Percentiles rank a stretch among this genome's conserved stretches.
Evolutionary conservation across 2,797 vertebrate genomes (phyloP).

Genomic region (Sternotherus odoratus): DNA sequence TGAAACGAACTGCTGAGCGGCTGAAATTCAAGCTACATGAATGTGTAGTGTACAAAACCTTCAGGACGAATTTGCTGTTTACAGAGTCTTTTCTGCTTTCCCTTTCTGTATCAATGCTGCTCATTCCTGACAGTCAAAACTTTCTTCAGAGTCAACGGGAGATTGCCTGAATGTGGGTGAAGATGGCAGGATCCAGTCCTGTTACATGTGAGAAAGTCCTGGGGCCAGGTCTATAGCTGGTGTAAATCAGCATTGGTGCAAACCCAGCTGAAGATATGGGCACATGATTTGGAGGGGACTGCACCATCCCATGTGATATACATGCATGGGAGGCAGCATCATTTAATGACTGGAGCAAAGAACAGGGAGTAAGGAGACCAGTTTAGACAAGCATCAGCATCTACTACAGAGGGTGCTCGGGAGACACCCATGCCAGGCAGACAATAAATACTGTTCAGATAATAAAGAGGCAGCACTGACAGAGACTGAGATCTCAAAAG

Average conservation of each 20-base stretch:
- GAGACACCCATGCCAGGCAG: background rate
- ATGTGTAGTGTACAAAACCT: background rate
- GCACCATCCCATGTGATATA: background rate
- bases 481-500: background rate
- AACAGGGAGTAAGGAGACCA: background rate
- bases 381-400: background rate
- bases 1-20: constrained; percentile 41
- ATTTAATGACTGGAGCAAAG: background rate
- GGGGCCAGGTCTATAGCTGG: background rate
- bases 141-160: rapidly evolving
- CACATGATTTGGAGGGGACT: background rate
- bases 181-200: rapidly evolving
- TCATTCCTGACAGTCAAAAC: background rate
- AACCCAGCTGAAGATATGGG: background rate
- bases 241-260: background rate
- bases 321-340: background rate
- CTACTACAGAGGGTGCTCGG: background rate
- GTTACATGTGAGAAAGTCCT: rapidly evolving
- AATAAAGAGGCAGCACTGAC: background rate
- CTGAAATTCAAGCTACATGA: constrained; percentile 46
- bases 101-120: background rate
- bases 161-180: background rate
- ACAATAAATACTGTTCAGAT: background rate
- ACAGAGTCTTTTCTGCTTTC: background rate
- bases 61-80: background rate